phyloP scores from a whole-genome alignment of 2,113 vertebrate species.

The Notothenia coriiceps region DNA sequence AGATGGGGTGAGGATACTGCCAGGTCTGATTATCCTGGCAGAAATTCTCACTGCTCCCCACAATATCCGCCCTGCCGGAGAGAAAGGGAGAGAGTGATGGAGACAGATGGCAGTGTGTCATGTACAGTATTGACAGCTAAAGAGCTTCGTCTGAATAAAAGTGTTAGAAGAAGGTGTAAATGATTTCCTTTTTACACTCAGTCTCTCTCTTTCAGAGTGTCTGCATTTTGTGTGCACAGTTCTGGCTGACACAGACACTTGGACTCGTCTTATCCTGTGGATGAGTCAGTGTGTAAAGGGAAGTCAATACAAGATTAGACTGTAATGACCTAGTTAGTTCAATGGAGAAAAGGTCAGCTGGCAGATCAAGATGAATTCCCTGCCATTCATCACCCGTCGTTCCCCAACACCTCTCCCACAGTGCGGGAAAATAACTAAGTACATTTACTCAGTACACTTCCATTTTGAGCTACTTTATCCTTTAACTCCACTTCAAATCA shows the following conservation, averaged over 20 bases:
- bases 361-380: conserved; percentile 70
- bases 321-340: conserved; percentile 76
- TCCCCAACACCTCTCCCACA: conserved; percentile 41
- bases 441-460: background rate
- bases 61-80: conserved; percentile 75
- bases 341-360: conserved; percentile 60
- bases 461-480: background rate
- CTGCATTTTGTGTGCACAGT: conserved; percentile 48
- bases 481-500: background rate
- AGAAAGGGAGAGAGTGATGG: conserved; percentile 32
- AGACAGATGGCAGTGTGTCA: conserved; percentile 51
- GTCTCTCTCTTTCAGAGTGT: conserved; percentile 43
- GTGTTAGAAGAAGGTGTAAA: conserved; percentile 51
- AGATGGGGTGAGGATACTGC: conserved; percentile 84
- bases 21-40: conserved; percentile 83
- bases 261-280: conserved; percentile 59
- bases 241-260: conserved; percentile 74
- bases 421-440: background rate
- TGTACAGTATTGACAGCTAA: conserved; percentile 53
- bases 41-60: conserved; percentile 83
- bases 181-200: conserved; percentile 35
- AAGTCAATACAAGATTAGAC: conserved; percentile 74
- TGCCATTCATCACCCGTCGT: conserved; percentile 61
- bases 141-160: conserved; percentile 26
- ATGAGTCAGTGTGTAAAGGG: conserved; percentile 75